These are phyloP conservation scores for Mercenaria mercenaria DNA, from an alignment of 1,140 invertebrate species.

Conservation along the genomic window DNA sequence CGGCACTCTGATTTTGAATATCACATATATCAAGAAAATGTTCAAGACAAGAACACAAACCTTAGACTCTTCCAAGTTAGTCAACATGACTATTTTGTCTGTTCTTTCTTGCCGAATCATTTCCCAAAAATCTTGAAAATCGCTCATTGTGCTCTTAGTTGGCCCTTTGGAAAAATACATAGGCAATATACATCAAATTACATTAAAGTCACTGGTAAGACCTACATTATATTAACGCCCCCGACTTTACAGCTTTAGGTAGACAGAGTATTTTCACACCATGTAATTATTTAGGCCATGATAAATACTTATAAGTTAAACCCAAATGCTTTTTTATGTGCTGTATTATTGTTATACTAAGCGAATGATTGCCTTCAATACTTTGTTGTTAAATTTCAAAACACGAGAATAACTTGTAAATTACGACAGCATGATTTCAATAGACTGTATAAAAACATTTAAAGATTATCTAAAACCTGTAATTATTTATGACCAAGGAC, in stretches of 20 bases:
- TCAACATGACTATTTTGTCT: background rate
- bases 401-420: no score
- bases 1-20: background rate
- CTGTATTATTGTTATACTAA: no score
- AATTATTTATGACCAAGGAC: no score
- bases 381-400: no score
- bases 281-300: background rate
- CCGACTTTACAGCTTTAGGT: background rate
- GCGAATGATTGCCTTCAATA: no score
- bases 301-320: no score
- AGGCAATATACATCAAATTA: background rate
- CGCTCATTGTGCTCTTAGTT: no score
- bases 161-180: no score
- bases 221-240: background rate
- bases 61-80: background rate
- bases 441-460: no score
- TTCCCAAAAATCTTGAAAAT: background rate
- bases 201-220: background rate
- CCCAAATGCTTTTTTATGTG: no score
- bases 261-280: background rate
- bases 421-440: no score
- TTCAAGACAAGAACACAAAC: background rate
- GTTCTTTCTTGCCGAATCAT: background rate
- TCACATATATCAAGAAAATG: background rate
- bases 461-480: no score